These are phyloP conservation scores for Micrasema longulum DNA, from an alignment of 1,140 invertebrate species.

Conservation along the genomic window DNA sequence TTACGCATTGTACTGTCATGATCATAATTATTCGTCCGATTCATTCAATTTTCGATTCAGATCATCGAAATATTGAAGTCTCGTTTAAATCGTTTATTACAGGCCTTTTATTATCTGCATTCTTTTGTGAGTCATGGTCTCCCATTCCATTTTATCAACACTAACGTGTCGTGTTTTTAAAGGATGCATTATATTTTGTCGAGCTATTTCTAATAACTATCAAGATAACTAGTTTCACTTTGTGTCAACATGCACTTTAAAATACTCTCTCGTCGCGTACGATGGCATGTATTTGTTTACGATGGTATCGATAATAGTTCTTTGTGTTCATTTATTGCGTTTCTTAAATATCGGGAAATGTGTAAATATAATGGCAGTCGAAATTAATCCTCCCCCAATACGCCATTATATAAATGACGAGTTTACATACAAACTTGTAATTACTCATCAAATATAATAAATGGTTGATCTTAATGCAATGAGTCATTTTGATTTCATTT, in stretches of 20 bases:
- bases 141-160: conserved; percentile 41
- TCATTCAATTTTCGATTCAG: neutral
- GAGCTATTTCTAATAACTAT: neutral
- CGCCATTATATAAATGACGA: too few relatives aligned
- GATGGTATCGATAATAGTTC: neutral
- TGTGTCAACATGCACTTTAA: neutral
- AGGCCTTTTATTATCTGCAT: conserved; percentile 30
- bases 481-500: too few relatives aligned
- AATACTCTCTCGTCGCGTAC: neutral
- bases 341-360: conserved; percentile 21
- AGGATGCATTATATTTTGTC: conserved; percentile 19
- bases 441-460: too few relatives aligned
- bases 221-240: neutral
- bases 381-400: too few relatives aligned
- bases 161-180: conserved; percentile 36
- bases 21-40: neutral
- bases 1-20: conserved; percentile 39
- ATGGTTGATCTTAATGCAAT: too few relatives aligned
- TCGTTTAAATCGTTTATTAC: conserved; percentile 12
- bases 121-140: conserved; percentile 44
- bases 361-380: neutral
- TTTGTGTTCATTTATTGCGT: conserved; percentile 30
- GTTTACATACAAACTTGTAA: too few relatives aligned
- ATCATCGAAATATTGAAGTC: neutral
- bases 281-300: conserved; percentile 18